Evolutionary conservation across 2,113 vertebrate species (phyloP), one percentile per base, ranked within the genome.

Genomic region (Emydocephalus ijimae): DNA sequence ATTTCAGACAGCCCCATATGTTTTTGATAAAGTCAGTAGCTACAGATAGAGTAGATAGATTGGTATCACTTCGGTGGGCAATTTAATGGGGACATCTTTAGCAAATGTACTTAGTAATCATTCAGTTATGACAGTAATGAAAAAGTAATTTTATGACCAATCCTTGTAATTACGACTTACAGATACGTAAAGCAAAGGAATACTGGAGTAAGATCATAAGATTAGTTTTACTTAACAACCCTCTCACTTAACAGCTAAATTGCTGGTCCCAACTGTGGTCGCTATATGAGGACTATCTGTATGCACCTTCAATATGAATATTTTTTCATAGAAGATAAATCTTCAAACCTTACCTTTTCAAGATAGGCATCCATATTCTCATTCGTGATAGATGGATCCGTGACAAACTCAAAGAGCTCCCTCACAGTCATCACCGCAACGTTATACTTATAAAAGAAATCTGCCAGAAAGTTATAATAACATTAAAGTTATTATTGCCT

Each of bases 391-490:
- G 99, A 99, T 3, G 98, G 98, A 94, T 99, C 99, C 0, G 98
- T 99, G 96, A 99, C 95, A 91, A 99, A 99, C 94, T 99, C 99
- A 95, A 99, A 99, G 91, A 99, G 98, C 92, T 99, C 99, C 88
- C 98, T 97, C 91, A 99, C 98, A 0, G 99, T 99, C 99, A 99
- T 99, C 92, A 98, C 98, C 0, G 99, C 98, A 18, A 99, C 99
- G 0, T 91, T 95, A 10, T 85, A 97, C 94, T 98, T 99, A 88
- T 96, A 96, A 94, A 99, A 99, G 92, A 99, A 99, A 94, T 98
- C 99, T 99, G 95, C 45, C 89, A 85, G n/a, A 91, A 90, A 89
- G 56, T 43, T 43, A 43, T 43, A 43, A 87, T 87, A 90, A 9
- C 39, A 52, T 50, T 43, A 15, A 56, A 48, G n/a, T 52, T 88